A percentile compares a stretch with the other conserved stretches of the same genome.
Evolutionary conservation across 2,113 vertebrate genomes (phyloP).

Genomic region (Etia nguti): DNA sequence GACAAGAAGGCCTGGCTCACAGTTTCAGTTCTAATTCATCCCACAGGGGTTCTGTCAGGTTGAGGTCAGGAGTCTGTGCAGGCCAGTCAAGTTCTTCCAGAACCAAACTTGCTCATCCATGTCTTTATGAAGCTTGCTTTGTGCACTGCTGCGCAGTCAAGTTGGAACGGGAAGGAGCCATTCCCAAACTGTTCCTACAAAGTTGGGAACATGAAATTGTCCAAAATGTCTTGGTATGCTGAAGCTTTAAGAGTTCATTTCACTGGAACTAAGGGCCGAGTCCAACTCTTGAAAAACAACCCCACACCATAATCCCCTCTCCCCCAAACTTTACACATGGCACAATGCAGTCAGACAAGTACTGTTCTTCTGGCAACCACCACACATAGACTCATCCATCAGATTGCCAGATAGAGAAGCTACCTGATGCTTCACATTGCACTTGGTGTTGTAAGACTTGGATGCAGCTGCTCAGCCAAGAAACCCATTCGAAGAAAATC

Average conservation of each 20-base stretch:
- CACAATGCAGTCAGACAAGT: not conserved
- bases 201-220: not conserved
- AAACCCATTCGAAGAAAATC: not conserved
- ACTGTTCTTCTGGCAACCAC: not conserved
- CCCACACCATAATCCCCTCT: not conserved
- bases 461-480: not conserved
- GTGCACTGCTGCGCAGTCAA: not conserved
- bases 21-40: not conserved
- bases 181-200: not conserved
- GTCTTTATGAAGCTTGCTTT: not conserved
- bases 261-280: not conserved
- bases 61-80: not conserved
- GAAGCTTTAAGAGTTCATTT: not conserved
- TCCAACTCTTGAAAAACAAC: not conserved
- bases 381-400: not conserved
- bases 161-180: not conserved
- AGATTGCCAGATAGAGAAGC: not conserved
- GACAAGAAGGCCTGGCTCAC: not conserved
- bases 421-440: not conserved
- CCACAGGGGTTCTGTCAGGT: not conserved
- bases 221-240: not conserved
- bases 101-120: not conserved
- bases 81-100: not conserved
- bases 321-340: not conserved
- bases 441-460: accelerated